A percentile compares a stretch with the other conserved stretches of the same genome.
Evolutionary conservation across 2,888 invertebrate genomes (phyloP).

Genomic region (Enchytraeus crypticus): DNA sequence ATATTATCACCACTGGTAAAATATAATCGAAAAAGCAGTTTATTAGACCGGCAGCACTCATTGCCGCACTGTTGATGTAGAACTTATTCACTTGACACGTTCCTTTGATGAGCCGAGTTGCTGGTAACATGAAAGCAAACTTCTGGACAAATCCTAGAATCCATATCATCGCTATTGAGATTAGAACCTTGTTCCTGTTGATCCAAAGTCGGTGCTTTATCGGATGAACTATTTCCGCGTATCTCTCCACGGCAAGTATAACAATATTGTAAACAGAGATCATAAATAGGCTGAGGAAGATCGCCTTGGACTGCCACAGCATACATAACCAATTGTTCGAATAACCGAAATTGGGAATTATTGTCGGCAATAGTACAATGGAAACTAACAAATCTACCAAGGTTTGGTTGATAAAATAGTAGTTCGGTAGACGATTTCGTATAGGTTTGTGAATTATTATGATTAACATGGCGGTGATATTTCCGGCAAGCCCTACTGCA

Average conservation of each 20-base stretch:
- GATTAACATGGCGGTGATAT: too few relatives aligned
- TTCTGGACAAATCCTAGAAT: background rate
- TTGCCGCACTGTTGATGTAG: background rate
- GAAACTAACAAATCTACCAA: background rate
- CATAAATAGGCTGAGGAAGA: background rate
- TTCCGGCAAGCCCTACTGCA: too few relatives aligned
- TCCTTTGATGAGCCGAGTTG: background rate
- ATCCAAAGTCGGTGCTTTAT: background rate
- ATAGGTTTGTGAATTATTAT: too few relatives aligned
- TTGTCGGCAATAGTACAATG: background rate
- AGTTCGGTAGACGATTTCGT: background rate
- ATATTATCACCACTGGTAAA: background rate
- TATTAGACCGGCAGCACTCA: background rate
- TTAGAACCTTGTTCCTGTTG: background rate
- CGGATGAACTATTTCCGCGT: background rate
- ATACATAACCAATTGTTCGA: background rate
- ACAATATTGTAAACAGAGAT: background rate
- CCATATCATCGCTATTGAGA: background rate
- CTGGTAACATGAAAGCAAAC: background rate
- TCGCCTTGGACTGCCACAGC: background rate
- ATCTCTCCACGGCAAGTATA: background rate
- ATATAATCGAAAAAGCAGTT: background rate
- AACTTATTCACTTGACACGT: background rate
- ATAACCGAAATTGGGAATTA: background rate
- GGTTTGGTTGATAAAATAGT: background rate